Evolutionary conservation across 2,797 vertebrate species (phyloP).

Genomic region (Ptychadena robeensis): DNA sequence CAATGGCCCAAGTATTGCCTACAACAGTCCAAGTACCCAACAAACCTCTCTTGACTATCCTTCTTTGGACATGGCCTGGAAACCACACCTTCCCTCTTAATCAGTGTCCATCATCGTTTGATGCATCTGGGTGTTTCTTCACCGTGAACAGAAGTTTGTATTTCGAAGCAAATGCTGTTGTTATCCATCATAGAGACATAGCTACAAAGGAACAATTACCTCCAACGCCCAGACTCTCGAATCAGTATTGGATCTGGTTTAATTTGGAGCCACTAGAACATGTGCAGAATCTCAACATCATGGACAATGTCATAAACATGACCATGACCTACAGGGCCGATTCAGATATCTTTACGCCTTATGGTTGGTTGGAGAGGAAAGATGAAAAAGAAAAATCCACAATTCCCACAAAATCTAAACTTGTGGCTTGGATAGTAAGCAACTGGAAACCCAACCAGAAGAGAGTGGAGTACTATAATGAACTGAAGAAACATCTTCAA

Average conservation of each 20-base stretch:
- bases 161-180: conserved; percentile 36
- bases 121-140: conserved; percentile 43
- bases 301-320: conserved; percentile 39
- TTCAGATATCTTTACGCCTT: conserved; percentile 56
- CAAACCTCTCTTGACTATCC: conserved; percentile 51
- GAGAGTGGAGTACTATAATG: conserved; percentile 5
- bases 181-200: conserved; percentile 66
- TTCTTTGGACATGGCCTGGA: conserved; percentile 71
- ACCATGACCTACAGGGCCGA: conserved; percentile 35
- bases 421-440: conserved; percentile 39
- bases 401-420: conserved; percentile 9
- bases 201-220: rapidly evolving
- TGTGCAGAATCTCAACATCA: not conserved
- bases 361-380: conserved; percentile 21
- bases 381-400: not conserved
- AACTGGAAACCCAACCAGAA: conserved; percentile 12
- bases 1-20: too few relatives aligned
- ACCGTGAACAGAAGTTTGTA: conserved; percentile 28
- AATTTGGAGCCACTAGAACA: conserved; percentile 15
- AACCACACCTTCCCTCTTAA: rapidly evolving
- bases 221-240: not conserved
- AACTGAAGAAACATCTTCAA: conserved; percentile 16
- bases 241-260: conserved; percentile 47
- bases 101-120: conserved; percentile 36
- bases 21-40: too few relatives aligned